Percentiles rank a stretch among this genome's conserved stretches.
Evolutionary conservation across 1,140 invertebrate species (phyloP).

Genomic region (Cecropterus lyciades): DNA sequence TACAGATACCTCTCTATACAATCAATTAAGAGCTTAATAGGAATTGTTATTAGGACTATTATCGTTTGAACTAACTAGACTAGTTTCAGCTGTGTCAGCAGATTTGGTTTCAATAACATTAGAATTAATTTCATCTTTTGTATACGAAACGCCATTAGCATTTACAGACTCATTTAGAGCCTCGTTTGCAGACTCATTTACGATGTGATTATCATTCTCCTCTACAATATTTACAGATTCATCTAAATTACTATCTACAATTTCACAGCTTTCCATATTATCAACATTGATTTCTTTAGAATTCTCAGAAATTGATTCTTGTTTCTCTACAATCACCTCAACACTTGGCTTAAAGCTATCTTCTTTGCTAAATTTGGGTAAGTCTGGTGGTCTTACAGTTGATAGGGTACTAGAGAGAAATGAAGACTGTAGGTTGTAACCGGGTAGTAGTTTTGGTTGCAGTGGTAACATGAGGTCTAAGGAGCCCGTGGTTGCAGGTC

Average conservation of each 20-base stretch:
- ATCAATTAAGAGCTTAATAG: slow-evolving; percentile 45
- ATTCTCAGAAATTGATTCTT: slow-evolving; percentile 56
- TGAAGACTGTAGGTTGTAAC: slow-evolving; percentile 77
- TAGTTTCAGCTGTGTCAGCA: slow-evolving; percentile 45
- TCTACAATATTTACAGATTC: slow-evolving; percentile 51
- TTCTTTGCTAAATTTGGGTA: slow-evolving; percentile 50
- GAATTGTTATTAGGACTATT: slow-evolving; percentile 76
- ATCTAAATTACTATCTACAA: slow-evolving; percentile 56
- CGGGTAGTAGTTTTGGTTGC: slow-evolving; percentile 86
- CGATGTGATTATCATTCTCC: slow-evolving; percentile 51
- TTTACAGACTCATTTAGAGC: slow-evolving; percentile 33
- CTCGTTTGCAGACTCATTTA: slow-evolving; percentile 38
- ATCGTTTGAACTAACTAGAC: slow-evolving; percentile 58
- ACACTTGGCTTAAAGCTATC: slow-evolving; percentile 63
- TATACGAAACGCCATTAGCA: slow-evolving; percentile 45
- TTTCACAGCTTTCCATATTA: slow-evolving; percentile 50
- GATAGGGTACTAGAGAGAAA: slow-evolving; percentile 76
- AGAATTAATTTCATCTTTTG: slow-evolving; percentile 71
- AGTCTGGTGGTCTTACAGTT: slow-evolving; percentile 75
- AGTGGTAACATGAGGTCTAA: slow-evolving; percentile 86
- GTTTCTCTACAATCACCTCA: slow-evolving; percentile 69
- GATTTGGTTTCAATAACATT: slow-evolving; percentile 62
- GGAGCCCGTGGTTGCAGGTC: slow-evolving; percentile 87
- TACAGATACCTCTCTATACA: slow-evolving; percentile 30
- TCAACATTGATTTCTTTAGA: slow-evolving; percentile 40